phyloP scores from a whole-genome alignment of 2,797 vertebrate genomes.

The Chromis chromis region DNA sequence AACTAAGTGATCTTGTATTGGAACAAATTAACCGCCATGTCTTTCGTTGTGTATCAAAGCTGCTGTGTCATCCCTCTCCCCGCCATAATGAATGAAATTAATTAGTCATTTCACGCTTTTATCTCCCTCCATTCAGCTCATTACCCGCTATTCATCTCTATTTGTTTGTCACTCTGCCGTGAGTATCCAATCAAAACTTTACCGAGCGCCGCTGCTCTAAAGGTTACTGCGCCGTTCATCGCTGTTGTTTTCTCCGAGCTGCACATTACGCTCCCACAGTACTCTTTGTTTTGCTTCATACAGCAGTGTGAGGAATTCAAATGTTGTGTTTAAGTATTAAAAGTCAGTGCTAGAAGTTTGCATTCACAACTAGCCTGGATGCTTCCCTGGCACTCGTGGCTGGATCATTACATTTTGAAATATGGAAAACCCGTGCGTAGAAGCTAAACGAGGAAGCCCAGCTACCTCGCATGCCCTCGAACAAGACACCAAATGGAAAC shows the following conservation, averaged over 20 bases:
- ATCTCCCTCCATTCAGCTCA: conserved; percentile 14
- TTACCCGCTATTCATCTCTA: conserved; percentile 1
- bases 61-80: neutral
- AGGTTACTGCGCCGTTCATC: neutral
- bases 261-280: no score
- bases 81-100: neutral
- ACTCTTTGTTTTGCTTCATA: neutral
- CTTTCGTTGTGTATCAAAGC: neutral
- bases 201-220: neutral
- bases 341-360: neutral
- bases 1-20: neutral
- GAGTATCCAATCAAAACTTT: neutral
- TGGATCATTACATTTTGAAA: neutral
- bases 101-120: neutral
- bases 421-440: neutral
- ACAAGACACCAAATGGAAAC: neutral
- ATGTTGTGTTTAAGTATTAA: neutral
- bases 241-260: neutral
- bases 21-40: neutral
- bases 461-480: neutral
- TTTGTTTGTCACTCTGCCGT: neutral
- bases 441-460: neutral
- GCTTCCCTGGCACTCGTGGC: neutral
- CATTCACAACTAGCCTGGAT: neutral
- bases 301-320: neutral